Conservation (phyloP, 2,797 vertebrate genomes). For the Eulemur rubriventer region DNA sequence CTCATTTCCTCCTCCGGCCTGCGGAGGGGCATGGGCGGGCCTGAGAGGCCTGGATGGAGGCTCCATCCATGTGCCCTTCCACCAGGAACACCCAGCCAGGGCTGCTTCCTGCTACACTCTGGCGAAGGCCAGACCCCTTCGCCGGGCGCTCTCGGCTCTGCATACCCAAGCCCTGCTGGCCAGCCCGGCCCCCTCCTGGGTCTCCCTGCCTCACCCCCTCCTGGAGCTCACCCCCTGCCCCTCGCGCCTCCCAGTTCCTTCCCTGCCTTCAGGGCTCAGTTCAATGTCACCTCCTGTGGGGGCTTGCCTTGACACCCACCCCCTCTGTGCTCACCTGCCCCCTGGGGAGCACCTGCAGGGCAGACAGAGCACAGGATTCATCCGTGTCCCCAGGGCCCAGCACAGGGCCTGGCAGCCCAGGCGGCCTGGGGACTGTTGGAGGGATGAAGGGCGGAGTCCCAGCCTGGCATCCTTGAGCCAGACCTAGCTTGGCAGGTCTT, state of each 20-base stretch:
- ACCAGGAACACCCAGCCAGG: background rate
- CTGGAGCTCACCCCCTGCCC: background rate
- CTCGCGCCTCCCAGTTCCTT: background rate
- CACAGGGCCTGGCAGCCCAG: background rate
- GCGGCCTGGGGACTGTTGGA: background rate
- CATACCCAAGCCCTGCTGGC: no score
- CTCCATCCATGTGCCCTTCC: background rate
- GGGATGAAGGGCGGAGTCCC: background rate
- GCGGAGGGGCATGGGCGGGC: background rate
- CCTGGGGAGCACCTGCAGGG: background rate
- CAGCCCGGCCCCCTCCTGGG: background rate
- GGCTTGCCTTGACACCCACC: background rate
- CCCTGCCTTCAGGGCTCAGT: background rate
- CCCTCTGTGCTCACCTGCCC: background rate
- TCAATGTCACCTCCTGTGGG: background rate
- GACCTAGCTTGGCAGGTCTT: background rate
- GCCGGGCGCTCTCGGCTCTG: background rate
- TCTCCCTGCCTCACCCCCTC: background rate
- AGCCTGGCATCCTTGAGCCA: background rate
- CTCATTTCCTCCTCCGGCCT: background rate
- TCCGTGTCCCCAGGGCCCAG: background rate
- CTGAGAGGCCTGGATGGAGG: accelerated
- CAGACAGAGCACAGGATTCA: background rate
- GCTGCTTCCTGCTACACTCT: background rate
- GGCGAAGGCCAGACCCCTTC: background rate